phyloP scores from a whole-genome alignment of 2,888 invertebrate species.

The Drosophila monieri region DNA sequence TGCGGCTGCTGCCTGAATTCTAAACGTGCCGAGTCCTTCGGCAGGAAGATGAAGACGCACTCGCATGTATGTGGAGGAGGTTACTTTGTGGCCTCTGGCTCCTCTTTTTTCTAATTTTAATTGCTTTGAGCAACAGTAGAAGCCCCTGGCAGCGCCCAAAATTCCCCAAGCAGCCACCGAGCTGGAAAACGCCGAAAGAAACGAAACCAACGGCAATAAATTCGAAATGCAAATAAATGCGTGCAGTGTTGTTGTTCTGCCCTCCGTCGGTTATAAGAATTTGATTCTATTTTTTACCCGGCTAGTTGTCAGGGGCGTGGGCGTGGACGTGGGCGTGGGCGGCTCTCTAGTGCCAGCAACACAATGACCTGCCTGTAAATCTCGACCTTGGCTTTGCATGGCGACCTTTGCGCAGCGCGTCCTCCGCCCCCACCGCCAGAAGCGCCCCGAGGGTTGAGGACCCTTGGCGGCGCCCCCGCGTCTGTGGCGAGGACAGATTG shows the following conservation, averaged over 20 bases:
- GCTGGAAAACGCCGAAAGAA: conserved; percentile 43
- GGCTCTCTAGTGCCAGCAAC: conserved; percentile 22
- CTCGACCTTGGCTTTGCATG: conserved; percentile 61
- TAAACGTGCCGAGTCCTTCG: conserved; percentile 53
- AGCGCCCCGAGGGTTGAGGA: conserved; percentile 19
- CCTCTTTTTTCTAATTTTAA: conserved; percentile 55
- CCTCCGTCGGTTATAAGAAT: conserved; percentile 36
- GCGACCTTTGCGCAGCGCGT: conserved; percentile 54
- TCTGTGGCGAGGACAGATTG: conserved; percentile 22
- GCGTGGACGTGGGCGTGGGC: conserved; percentile 38
- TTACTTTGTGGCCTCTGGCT: conserved; percentile 25
- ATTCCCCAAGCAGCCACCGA: conserved; percentile 57
- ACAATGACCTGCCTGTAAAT: conserved; percentile 48
- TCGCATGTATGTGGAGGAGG: conserved; percentile 3
- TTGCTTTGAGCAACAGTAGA: conserved; percentile 61
- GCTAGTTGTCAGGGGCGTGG: conserved; percentile 24
- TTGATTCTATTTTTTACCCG: conserved; percentile 24
- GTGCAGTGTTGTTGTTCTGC: conserved; percentile 14
- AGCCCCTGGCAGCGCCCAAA: conserved; percentile 42
- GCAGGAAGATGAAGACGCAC: conserved; percentile 19
- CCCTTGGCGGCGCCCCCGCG: conserved; percentile 33
- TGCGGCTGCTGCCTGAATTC: conserved; percentile 53
- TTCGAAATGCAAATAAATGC: conserved; percentile 69
- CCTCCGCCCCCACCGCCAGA: conserved; percentile 9
- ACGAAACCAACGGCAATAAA: conserved; percentile 64